Conservation (phyloP, 1,140 invertebrate species). For the Lepidurus arcticus region DNA sequence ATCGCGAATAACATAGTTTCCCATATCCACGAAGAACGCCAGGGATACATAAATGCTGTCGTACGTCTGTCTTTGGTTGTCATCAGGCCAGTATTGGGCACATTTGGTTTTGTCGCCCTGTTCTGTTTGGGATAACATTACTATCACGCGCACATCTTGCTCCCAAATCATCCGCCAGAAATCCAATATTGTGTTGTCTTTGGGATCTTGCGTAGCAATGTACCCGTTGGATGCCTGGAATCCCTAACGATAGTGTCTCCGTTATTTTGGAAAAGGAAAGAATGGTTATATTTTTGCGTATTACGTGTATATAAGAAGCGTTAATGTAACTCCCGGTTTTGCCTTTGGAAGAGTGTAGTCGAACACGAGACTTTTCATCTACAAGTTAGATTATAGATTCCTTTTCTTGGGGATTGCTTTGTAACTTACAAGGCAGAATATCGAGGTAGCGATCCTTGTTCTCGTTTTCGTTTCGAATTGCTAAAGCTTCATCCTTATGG, state of each 20-base stretch:
- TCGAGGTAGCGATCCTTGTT: constrained; percentile 73
- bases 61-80: constrained; percentile 46
- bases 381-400: constrained; percentile 40
- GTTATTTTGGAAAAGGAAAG: not conserved
- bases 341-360: constrained; percentile 56
- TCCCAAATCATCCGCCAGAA: constrained; percentile 56
- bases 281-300: constrained; percentile 36
- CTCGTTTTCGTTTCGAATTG: constrained; percentile 51
- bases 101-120: constrained; percentile 56
- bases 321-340: constrained; percentile 70
- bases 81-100: constrained; percentile 59
- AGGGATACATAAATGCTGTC: constrained; percentile 49
- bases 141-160: constrained; percentile 49
- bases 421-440: constrained; percentile 66
- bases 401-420: not conserved
- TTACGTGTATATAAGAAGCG: constrained; percentile 71
- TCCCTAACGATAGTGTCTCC: constrained; percentile 40
- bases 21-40: constrained; percentile 48
- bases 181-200: constrained; percentile 47
- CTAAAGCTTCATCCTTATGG: not conserved
- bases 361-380: constrained; percentile 72
- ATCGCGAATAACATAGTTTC: constrained; percentile 39
- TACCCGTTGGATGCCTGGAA: constrained; percentile 48
- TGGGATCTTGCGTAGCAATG: constrained; percentile 52
- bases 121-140: constrained; percentile 51